Base-by-base conservation (phyloP, 2,888 invertebrate genomes). In the Drosophila incognita region DNA sequence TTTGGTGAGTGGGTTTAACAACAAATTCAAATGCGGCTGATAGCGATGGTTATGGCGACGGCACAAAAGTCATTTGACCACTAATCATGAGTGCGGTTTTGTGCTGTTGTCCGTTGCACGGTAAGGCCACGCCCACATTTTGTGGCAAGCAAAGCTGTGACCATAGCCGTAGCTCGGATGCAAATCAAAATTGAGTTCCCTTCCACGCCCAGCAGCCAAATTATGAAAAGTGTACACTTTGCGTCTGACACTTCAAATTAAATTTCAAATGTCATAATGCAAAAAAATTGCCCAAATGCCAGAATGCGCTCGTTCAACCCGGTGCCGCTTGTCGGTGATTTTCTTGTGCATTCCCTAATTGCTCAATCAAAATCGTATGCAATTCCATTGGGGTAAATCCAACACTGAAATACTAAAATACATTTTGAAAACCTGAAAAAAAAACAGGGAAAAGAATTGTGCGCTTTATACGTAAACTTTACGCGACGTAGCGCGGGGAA, bases 351-450 rank as follows among this genome's bases (percentile, higher is more conserved):
- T 77, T 80, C 64, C 89, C 84, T 85, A 85, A 85, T 85, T 85
- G 84, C 89, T 87, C 89, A 85, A 85, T 85, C 84, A 89, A 82
- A 84, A 85, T 56, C 82, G 85, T 87, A 87, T 85, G 89, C 89
- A 87, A 89, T 87, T 87, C 84, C 84, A 70, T 81, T 72, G 89
- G 87, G 84, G 74, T 76, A 74, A 79, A 81, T 74, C 87, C 69
- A 74, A 56, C 62, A 62, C 66, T 63, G 69, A 69, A 63, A 72
- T 76, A 74, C 83, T 68, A 71, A 69, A 69, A 76, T 60, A 71
- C 40, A 56, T 64, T 75, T 63, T 60, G 49, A 38, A 24, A 46
- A 8, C 1, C 15, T 24, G 8, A 46, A 24, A 46, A 46, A 42
- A 46, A 46, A 24, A 7, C 1, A 0, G 24, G 46, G 64, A 74